Evolutionary conservation across 2,888 invertebrate species (phyloP).

Genomic region (Phytoseiulus persimilis): DNA sequence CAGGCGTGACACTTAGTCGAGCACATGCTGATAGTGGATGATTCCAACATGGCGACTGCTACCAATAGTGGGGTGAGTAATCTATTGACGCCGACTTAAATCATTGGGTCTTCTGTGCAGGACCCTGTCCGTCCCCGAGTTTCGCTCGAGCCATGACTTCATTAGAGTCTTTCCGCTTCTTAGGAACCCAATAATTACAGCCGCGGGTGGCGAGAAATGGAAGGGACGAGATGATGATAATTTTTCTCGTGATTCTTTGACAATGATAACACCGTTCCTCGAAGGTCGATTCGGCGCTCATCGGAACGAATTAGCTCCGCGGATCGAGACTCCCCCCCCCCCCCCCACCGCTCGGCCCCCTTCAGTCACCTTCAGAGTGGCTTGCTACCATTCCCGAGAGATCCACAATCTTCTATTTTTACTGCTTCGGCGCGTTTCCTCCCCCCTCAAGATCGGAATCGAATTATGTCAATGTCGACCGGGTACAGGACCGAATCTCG

Average conservation of each 20-base stretch:
- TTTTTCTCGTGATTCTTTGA: neutral
- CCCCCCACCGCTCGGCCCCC: too few species aligned
- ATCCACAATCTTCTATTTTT: neutral
- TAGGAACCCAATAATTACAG: neutral
- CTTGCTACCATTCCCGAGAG: neutral
- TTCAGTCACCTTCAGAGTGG: neutral
- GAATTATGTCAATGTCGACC: neutral
- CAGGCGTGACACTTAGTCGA: too few species aligned
- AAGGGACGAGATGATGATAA: neutral
- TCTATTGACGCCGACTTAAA: neutral
- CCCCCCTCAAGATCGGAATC: neutral
- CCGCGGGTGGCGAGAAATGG: neutral
- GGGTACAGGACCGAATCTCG: neutral
- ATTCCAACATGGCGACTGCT: neutral
- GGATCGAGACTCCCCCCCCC: too few species aligned
- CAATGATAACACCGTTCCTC: neutral
- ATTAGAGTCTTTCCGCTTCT: neutral
- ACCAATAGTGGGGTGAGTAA: neutral
- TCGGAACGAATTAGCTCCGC: neutral
- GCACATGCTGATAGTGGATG: too few species aligned
- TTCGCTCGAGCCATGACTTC: neutral
- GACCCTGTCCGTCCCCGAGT: neutral
- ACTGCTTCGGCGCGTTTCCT: too few species aligned
- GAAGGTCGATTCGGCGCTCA: neutral
- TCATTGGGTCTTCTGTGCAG: neutral